Conservation (phyloP, 2,113 vertebrate species). For the Actenoides hombroni region DNA sequence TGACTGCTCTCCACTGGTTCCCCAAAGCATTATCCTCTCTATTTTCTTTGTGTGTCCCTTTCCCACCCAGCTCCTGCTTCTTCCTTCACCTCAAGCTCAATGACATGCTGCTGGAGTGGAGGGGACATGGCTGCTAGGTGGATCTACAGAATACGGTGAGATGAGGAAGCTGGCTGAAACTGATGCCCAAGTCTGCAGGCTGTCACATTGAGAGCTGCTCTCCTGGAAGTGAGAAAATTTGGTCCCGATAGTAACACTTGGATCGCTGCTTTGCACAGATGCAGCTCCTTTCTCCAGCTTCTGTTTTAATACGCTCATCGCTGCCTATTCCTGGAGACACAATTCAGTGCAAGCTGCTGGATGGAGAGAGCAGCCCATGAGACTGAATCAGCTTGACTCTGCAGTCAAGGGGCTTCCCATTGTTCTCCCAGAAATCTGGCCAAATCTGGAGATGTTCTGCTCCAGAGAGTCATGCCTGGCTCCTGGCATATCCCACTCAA, state of each 20-base stretch:
- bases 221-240: slow-evolving; percentile 63
- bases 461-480: neutral
- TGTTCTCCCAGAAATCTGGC: neutral
- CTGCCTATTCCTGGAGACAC: slow-evolving; percentile 54
- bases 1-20: neutral
- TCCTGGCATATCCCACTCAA: neutral
- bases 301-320: slow-evolving; percentile 18
- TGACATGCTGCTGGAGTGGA: neutral
- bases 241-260: slow-evolving; percentile 60
- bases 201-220: slow-evolving; percentile 55
- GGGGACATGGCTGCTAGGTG: neutral
- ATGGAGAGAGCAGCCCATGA: neutral
- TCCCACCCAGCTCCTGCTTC: neutral
- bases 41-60: neutral
- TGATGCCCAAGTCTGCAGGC: slow-evolving; percentile 46
- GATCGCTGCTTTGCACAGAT: slow-evolving; percentile 50
- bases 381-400: neutral
- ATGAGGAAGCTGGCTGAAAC: slow-evolving; percentile 44
- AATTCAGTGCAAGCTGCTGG: neutral
- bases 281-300: slow-evolving; percentile 49
- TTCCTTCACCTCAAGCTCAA: neutral
- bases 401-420: neutral
- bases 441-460: neutral
- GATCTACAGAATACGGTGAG: neutral
- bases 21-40: neutral